Evolutionary conservation across 2,113 vertebrate species (phyloP), one percentile per base, ranked within the genome.

Genomic region (Sphaerodactylus townsendi): DNA sequence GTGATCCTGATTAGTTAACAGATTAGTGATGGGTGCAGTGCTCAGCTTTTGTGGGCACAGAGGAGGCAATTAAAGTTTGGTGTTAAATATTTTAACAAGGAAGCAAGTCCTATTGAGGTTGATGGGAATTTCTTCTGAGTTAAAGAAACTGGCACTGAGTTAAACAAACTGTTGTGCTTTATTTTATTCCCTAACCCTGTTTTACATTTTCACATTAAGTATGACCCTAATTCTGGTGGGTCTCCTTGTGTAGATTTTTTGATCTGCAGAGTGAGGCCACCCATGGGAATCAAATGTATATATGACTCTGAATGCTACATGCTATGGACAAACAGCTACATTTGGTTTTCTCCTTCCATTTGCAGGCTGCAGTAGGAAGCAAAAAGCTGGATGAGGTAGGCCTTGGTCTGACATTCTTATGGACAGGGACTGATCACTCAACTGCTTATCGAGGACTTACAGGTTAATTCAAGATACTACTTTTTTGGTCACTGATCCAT

Each of bases 11-110:
- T 50, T n/a, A 50, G 50, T 56, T 79, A 85, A 81, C 0, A 1
- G 10, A 35, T 81, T 86, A 84, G 13, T 83, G 76, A 90, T 23
- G 53, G 30, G 81, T 21, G 46, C 87, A 71, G 35, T 37, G 79
- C 3, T 35, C 17, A 82, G 39, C 9, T 82, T 90, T 28, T 66
- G 59, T 4, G 79, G 77, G 5, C 35, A 14, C 0, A 81, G 46
- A 88, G 68, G 85, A 79, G 2, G 69, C 0, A 1, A 21, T 56
- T 76, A 17, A 23, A 71, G 68, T 10, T 6, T 15, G 10, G 50
- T 35, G 21, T 46, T 69, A 80, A 50, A 21, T 25, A 71, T 10
- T 35, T 71, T 10, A 71, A 21, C 48, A 56, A 56, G 35, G 14
- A 80, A 50, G 10, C 35, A 35, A 68, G n/a, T 17, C 79, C 11